A percentile compares a stretch with the other conserved stretches of the same genome.
Conservation (phyloP, 2,797 vertebrate species). For the Lacerta bilineata region DNA sequence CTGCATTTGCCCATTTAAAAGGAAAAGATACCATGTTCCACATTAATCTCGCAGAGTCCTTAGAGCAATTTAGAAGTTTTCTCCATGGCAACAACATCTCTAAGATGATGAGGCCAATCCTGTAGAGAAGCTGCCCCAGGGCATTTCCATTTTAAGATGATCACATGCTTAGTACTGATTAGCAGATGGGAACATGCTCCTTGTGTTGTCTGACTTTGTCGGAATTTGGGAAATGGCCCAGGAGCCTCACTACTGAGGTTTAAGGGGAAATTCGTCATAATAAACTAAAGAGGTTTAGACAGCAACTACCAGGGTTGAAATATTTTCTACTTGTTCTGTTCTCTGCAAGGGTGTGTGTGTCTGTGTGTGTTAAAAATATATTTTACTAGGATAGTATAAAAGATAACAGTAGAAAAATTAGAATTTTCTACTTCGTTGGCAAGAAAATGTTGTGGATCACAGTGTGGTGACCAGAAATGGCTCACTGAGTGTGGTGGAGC, state of each 20-base stretch:
- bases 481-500: too few species aligned
- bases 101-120: constrained; percentile 56
- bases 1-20: constrained; percentile 60
- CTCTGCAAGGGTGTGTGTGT: not conserved
- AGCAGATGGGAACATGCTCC: constrained; percentile 49
- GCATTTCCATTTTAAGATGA: constrained; percentile 63
- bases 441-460: not conserved
- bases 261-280: constrained; percentile 39
- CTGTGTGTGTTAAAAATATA: not conserved
- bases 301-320: constrained; percentile 30
- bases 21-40: constrained; percentile 56
- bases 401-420: not conserved
- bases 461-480: too few species aligned
- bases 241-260: constrained; percentile 24
- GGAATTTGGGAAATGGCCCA: constrained; percentile 48
- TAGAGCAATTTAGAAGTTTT: constrained; percentile 63
- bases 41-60: constrained; percentile 57
- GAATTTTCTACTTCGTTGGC: not conserved
- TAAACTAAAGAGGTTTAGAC: constrained; percentile 45
- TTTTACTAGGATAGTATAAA: not conserved
- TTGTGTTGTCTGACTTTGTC: constrained; percentile 35
- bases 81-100: constrained; percentile 69
- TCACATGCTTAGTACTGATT: constrained; percentile 55
- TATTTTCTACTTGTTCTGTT: constrained; percentile 8
- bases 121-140: constrained; percentile 56